Evolutionary conservation across 1,140 invertebrate genomes (phyloP), one percentile per base, ranked within the genome.

Genomic region (Euwallacea fornicatus): DNA sequence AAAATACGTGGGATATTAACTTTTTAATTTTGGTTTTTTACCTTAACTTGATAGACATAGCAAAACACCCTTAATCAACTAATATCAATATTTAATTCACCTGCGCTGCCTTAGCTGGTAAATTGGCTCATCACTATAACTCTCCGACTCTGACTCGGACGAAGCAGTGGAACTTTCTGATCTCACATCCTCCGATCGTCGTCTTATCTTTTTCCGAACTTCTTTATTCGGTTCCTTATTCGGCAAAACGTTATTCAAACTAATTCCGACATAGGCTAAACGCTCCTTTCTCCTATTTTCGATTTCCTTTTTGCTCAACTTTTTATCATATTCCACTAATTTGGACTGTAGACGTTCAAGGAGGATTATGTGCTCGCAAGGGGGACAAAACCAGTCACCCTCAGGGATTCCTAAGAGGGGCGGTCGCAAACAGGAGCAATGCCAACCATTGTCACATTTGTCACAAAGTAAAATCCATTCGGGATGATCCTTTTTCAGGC

Each of bases 401-500:
- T 98, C 95, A 6, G 97, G 97, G 77, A 99, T 94, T 0, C 96
- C 85, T 82, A 97, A 90, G 7, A 98, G 84, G 13, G 95, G 88
- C 0, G 97, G 96, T 50, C 91, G 88, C 0, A 98, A 85, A 81
- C 97, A 99, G 6, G 92, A 93, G 58, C 94, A 95, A 84, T 99
- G 97, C 89, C 94, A 98, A 16, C 95, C 96, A 72, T 89, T 89
- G 82, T 99, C 95, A 83, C 97, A 98, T 55, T 88, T 88, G 83
- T 98, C 97, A 81, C 97, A 98, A 0, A 98, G 83, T 63, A 98
- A 82, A 76, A 98, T 97, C 94, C 94, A 97, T 80, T 98, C 95
- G 0, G 96, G 96, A 83, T 97, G 94, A 81, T 97, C 93, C 9
- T 86, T 89, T 82, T 95, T 93, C 0, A 88, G 88, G 83, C 96